These are phyloP conservation scores for Aspidiotus destructor DNA, from an alignment of 2,888 invertebrate species.

Conservation along the genomic window DNA sequence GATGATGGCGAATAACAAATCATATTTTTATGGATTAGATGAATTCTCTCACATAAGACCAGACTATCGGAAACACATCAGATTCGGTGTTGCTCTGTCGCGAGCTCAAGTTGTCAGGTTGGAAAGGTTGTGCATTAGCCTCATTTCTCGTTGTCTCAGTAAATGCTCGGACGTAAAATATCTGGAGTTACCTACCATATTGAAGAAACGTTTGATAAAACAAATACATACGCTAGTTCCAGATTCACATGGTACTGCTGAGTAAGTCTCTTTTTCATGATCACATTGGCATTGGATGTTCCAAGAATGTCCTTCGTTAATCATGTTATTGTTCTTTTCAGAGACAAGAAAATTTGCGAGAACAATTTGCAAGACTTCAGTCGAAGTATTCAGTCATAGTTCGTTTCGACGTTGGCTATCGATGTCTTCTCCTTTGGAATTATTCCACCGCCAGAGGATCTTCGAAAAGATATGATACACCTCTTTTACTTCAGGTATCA, in stretches of 20 bases:
- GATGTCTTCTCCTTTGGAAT: too few relatives aligned
- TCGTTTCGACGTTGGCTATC: too few relatives aligned
- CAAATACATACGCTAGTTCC: constrained; percentile 10
- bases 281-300: not conserved
- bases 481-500: too few relatives aligned
- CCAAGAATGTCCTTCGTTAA: not conserved
- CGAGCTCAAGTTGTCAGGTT: not conserved
- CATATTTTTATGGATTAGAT: constrained; percentile 11
- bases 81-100: constrained; percentile 9
- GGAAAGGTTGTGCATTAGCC: constrained; percentile 6
- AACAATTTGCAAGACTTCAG: constrained; percentile 2
- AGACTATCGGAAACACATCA: not conserved
- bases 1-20: constrained; percentile 11
- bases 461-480: too few relatives aligned
- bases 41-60: not conserved
- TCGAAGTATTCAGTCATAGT: not conserved
- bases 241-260: not conserved
- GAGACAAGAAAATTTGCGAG: not conserved
- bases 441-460: too few relatives aligned
- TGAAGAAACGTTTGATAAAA: constrained; percentile 14
- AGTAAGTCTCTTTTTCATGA: not conserved
- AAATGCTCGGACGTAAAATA: constrained; percentile 15
- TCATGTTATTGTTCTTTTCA: not conserved
- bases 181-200: constrained; percentile 11
- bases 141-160: not conserved